These are phyloP conservation scores for Carduelis carduelis DNA, from an alignment of 2,797 vertebrate genomes.

Conservation along the genomic window DNA sequence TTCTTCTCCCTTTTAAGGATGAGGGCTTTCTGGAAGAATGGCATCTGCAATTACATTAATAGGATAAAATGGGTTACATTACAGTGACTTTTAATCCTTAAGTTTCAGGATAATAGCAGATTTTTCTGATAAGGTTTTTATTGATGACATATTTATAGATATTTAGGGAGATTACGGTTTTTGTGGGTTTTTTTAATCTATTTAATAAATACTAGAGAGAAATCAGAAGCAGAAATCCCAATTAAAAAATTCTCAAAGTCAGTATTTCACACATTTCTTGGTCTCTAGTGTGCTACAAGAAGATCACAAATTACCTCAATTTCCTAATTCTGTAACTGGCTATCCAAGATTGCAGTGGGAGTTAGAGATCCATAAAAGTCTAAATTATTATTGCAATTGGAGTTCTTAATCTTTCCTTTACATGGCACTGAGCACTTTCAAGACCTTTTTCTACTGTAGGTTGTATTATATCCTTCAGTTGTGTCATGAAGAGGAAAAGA, in stretches of 20 bases:
- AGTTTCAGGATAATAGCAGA: background rate
- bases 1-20: background rate
- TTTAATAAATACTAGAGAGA: background rate
- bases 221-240: background rate
- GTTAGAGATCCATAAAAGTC: background rate
- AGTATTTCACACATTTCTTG: constrained; percentile 8
- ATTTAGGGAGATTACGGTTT: background rate
- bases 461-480: background rate
- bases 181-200: background rate
- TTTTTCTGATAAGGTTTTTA: background rate
- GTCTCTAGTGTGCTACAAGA: background rate
- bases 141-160: background rate
- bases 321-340: background rate
- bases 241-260: background rate
- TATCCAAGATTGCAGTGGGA: background rate
- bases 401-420: background rate
- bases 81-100: background rate
- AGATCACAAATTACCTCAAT: background rate
- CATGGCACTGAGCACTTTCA: background rate
- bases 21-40: background rate
- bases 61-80: background rate
- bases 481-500: background rate
- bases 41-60: background rate
- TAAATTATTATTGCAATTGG: background rate
- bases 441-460: background rate